A percentile compares a stretch with the other conserved stretches of the same genome.
Evolutionary conservation across 2,797 vertebrate species (phyloP).

Genomic region (Tapera naevia): DNA sequence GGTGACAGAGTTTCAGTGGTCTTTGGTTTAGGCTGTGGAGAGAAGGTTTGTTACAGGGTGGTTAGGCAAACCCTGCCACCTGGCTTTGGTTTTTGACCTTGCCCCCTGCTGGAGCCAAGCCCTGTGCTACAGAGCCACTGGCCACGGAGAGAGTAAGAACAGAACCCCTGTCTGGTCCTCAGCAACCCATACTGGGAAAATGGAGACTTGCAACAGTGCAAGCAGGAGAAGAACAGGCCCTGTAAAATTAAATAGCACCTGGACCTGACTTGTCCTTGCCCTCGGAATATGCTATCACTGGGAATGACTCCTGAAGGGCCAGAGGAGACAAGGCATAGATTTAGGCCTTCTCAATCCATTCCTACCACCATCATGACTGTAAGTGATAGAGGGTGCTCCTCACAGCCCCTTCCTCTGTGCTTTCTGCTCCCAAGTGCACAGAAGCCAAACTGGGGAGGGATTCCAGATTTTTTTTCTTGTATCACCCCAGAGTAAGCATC

Average conservation of each 20-base stretch:
- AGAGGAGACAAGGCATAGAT: not conserved
- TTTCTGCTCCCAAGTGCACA: not conserved
- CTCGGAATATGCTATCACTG: not conserved
- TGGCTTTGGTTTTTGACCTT: not conserved
- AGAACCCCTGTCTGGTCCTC: not conserved
- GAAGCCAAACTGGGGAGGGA: not conserved
- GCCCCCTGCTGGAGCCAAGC: not conserved
- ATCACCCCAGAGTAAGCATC: not conserved
- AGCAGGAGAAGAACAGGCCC: not conserved
- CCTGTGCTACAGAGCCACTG: not conserved
- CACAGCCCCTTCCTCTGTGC: not conserved
- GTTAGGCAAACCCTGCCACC: not conserved
- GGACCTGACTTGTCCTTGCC: not conserved
- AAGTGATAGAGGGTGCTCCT: not conserved
- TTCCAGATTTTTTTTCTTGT: not conserved
- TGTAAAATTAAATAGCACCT: not conserved
- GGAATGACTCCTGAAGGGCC: not conserved
- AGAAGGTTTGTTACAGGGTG: not conserved
- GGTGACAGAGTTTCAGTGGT: not conserved
- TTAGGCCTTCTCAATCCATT: not conserved
- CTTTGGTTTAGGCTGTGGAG: not conserved
- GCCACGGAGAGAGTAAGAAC: not conserved
- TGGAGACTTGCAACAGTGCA: not conserved
- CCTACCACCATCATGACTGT: accelerated
- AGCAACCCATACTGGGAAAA: not conserved